Evolutionary conservation across 2,888 invertebrate species (phyloP).

Genomic region (Listrodromus nycthemerus): DNA sequence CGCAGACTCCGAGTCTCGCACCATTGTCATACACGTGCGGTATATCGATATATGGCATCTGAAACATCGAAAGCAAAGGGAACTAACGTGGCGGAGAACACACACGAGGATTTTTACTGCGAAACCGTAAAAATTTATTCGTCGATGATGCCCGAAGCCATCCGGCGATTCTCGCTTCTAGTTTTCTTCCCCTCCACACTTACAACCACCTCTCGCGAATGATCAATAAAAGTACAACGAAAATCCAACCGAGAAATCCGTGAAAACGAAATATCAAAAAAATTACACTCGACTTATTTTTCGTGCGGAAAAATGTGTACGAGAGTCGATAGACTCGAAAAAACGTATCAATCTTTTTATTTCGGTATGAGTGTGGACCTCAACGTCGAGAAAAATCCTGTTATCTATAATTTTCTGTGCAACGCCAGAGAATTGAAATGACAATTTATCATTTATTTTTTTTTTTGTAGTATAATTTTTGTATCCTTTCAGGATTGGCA

Average conservation of each 20-base stretch:
- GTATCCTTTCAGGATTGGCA: slow-evolving; percentile 9
- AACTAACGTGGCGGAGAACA: slow-evolving; percentile 9
- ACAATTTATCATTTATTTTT: slow-evolving; percentile 17
- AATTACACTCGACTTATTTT: not conserved
- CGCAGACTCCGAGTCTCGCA: slow-evolving; percentile 40
- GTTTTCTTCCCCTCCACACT: not conserved
- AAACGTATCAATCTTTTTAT: no score
- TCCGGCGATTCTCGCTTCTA: slow-evolving; percentile 37
- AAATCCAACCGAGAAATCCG: slow-evolving; percentile 9
- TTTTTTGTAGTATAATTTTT: slow-evolving; percentile 26
- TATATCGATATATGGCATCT: not conserved
- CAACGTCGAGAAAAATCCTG: not conserved
- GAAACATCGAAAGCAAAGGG: slow-evolving; percentile 17
- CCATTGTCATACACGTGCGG: not conserved
- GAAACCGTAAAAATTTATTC: slow-evolving; percentile 72
- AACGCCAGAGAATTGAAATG: not conserved
- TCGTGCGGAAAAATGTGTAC: no score
- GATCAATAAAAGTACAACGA: slow-evolving; percentile 32
- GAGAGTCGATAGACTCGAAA: no score
- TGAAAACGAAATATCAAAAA: not conserved
- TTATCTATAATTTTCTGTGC: not conserved
- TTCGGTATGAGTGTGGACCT: not conserved
- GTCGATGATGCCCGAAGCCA: slow-evolving; percentile 55
- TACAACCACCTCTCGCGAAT: not conserved
- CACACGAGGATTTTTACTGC: slow-evolving; percentile 51